Evolutionary conservation across 1,140 invertebrate genomes (phyloP).

Genomic region (Bombus terrestris): DNA sequence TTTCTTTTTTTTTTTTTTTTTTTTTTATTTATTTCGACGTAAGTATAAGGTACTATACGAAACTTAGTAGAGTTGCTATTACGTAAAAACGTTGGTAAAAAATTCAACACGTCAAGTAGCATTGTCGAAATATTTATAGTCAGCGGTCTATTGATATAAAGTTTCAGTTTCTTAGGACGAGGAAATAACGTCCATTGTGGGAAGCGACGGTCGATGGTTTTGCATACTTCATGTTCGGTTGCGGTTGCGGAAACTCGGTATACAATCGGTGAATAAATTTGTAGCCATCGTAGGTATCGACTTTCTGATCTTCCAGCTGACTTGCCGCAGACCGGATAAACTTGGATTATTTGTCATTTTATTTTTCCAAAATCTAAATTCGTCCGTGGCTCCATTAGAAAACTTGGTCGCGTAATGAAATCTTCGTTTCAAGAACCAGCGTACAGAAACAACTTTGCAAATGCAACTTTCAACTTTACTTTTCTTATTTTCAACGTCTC

Average conservation of each 20-base stretch:
- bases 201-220: constrained; percentile 29
- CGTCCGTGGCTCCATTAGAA: not conserved
- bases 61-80: not conserved
- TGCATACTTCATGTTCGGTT: constrained; percentile 39
- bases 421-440: not conserved
- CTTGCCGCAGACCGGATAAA: not conserved
- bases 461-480: not conserved
- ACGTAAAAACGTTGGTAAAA: not conserved
- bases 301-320: not conserved
- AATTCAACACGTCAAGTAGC: not conserved
- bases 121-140: not conserved
- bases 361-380: not conserved
- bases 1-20: not conserved
- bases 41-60: not conserved
- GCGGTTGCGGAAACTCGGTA: constrained; percentile 9
- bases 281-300: not conserved
- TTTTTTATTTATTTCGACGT: not conserved
- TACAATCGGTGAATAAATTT: constrained; percentile 15
- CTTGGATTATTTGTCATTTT: not conserved
- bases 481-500: not conserved
- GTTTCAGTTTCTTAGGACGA: not conserved
- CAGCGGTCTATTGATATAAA: not conserved
- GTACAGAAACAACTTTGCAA: not conserved
- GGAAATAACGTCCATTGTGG: not conserved
- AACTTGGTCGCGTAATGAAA: not conserved